phyloP scores from a whole-genome alignment of 2,113 vertebrate genomes.

The Notarius quadriscutis region DNA sequence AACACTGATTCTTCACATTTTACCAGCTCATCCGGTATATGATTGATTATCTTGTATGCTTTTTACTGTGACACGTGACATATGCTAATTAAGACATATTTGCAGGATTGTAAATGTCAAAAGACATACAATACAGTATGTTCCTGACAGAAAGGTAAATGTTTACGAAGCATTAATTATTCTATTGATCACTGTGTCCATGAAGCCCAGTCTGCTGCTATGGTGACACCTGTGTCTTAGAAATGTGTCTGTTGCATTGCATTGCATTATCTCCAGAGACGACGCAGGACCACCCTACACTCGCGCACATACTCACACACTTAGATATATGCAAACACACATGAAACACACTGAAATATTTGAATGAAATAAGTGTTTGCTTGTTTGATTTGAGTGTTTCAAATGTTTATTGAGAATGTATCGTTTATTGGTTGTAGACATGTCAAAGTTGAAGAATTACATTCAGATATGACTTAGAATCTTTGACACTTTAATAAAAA shows the following conservation, averaged over 20 bases:
- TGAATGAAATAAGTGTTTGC: not conserved
- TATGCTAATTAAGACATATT: not conserved
- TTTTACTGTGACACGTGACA: not conserved
- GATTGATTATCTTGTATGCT: not conserved
- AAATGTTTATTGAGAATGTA: not conserved
- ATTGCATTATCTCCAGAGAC: not conserved
- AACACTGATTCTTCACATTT: not conserved
- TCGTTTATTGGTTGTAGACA: not conserved
- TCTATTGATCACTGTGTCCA: not conserved
- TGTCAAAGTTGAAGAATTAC: not conserved
- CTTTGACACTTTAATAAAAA: not conserved
- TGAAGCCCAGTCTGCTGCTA: conserved; percentile 8
- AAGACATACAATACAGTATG: not conserved
- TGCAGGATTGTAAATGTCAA: not conserved
- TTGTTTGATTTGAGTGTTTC: not conserved
- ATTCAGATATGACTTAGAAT: not conserved
- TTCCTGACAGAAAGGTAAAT: not conserved
- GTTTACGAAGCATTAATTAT: conserved; percentile 22
- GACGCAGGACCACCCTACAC: not conserved
- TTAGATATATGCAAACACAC: not conserved
- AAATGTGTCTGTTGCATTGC: conserved; percentile 23
- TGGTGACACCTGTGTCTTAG: conserved; percentile 29
- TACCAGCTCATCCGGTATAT: not conserved
- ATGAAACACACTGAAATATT: not conserved
- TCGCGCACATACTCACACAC: not conserved